phyloP scores from a whole-genome alignment of 2,888 invertebrate species.

The Sphaerophoria rueppellii region DNA sequence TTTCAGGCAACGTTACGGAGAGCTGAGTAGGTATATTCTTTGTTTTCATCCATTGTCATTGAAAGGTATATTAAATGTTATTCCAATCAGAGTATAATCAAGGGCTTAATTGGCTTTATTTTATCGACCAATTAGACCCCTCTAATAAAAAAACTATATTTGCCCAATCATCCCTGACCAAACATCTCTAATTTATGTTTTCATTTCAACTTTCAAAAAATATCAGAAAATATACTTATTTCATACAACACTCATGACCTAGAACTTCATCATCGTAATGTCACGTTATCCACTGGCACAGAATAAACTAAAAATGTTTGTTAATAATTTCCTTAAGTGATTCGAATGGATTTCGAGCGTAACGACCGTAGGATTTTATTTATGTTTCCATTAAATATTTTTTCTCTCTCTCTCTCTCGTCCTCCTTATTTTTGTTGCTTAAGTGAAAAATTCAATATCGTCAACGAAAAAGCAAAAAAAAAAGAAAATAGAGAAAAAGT shows the following conservation, averaged over 20 bases:
- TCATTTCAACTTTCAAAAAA: slow-evolving; percentile 7
- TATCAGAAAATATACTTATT: slow-evolving; percentile 7
- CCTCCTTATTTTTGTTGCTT: not conserved
- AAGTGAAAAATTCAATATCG: slow-evolving; percentile 25
- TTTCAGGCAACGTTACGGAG: too few relatives aligned
- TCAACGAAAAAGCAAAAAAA: not conserved
- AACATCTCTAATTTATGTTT: slow-evolving; percentile 10
- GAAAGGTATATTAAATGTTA: too few relatives aligned
- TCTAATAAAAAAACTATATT: not conserved
- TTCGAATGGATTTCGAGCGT: slow-evolving; percentile 21
- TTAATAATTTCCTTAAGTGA: slow-evolving; percentile 37
- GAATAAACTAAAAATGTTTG: slow-evolving; percentile 2
- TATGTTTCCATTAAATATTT: slow-evolving; percentile 18
- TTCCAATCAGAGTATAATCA: not conserved
- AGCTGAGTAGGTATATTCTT: too few relatives aligned
- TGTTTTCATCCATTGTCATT: too few relatives aligned
- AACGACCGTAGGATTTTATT: slow-evolving; percentile 11
- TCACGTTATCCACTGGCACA: slow-evolving; percentile 12
- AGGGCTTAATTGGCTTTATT: not conserved
- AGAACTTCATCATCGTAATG: not conserved
- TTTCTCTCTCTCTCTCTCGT: not conserved
- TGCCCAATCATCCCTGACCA: slow-evolving; percentile 15
- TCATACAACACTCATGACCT: slow-evolving; percentile 15
- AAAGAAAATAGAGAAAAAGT: not conserved
- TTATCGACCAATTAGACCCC: not conserved